Conservation (phyloP, 2,888 invertebrate species). For the Oasisia sp. region DNA sequence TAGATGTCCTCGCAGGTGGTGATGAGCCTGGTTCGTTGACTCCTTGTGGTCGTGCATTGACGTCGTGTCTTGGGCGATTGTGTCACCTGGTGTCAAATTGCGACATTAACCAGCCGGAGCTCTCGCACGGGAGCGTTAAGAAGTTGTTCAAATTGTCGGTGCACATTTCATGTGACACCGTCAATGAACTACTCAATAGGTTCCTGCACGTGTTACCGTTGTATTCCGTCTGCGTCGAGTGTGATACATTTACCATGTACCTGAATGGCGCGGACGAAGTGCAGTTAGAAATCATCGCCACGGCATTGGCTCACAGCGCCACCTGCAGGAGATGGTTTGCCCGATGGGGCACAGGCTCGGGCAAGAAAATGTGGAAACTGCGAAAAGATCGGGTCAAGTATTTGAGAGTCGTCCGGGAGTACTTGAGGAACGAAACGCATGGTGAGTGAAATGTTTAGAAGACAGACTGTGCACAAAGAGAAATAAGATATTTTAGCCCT, state of each 20-base stretch:
- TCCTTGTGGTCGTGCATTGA: not conserved
- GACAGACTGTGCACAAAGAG: not conserved
- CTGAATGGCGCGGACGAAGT: not conserved
- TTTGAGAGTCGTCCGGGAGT: not conserved
- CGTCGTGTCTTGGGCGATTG: not conserved
- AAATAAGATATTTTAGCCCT: not conserved
- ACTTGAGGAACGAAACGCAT: not conserved
- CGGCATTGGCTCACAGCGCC: conserved; percentile 25
- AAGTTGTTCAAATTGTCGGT: not conserved
- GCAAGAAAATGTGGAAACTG: not conserved
- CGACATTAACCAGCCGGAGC: not conserved
- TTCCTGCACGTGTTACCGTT: not conserved
- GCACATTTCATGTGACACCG: not conserved
- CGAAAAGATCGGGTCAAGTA: not conserved
- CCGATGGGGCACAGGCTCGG: not conserved
- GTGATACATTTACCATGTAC: not conserved
- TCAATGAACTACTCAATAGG: not conserved
- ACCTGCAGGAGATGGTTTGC: conserved; percentile 22
- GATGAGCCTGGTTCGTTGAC: not conserved
- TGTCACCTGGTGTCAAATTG: not conserved
- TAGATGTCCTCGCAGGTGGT: not conserved
- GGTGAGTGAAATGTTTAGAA: not conserved
- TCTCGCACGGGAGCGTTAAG: not conserved
- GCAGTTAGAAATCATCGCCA: not conserved
- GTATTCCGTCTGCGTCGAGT: not conserved